Evolutionary conservation across 2,888 invertebrate species (phyloP).

Genomic region (Unio pictorum): DNA sequence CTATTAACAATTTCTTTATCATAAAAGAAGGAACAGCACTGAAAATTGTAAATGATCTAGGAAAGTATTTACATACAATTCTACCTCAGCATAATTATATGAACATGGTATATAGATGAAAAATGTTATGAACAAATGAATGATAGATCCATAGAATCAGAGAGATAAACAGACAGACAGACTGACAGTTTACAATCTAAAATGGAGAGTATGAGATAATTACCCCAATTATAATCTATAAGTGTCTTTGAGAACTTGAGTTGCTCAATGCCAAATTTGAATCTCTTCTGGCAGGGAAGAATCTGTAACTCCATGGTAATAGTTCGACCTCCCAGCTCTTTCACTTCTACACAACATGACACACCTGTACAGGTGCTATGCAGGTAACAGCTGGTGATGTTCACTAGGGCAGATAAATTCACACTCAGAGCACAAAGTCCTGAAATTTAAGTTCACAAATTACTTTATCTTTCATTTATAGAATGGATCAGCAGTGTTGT

Average conservation of each 20-base stretch:
- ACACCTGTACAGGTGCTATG: conserved; percentile 37
- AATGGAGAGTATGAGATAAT: background rate
- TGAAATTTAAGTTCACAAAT: background rate
- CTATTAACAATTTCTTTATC: no score
- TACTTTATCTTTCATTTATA: background rate
- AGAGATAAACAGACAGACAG: no score
- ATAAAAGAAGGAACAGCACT: no score
- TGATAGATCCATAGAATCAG: no score
- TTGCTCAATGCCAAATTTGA: conserved; percentile 16
- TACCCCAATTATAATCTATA: conserved; percentile 19
- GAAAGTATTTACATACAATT: no score
- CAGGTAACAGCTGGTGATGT: conserved; percentile 21
- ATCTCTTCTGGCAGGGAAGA: conserved; percentile 14
- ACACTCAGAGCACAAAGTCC: conserved; percentile 11
- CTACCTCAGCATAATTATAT: no score
- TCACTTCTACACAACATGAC: conserved; percentile 42
- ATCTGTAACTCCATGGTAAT: conserved; percentile 17
- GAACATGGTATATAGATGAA: no score
- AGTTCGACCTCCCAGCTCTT: conserved; percentile 20
- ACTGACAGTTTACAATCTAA: no score
- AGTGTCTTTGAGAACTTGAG: conserved; percentile 14
- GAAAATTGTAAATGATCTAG: no score
- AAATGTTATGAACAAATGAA: no score
- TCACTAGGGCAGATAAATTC: conserved; percentile 13
- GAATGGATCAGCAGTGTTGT: no score